phyloP scores from a whole-genome alignment of 2,797 vertebrate genomes.

The Neosalanx taihuensis region DNA sequence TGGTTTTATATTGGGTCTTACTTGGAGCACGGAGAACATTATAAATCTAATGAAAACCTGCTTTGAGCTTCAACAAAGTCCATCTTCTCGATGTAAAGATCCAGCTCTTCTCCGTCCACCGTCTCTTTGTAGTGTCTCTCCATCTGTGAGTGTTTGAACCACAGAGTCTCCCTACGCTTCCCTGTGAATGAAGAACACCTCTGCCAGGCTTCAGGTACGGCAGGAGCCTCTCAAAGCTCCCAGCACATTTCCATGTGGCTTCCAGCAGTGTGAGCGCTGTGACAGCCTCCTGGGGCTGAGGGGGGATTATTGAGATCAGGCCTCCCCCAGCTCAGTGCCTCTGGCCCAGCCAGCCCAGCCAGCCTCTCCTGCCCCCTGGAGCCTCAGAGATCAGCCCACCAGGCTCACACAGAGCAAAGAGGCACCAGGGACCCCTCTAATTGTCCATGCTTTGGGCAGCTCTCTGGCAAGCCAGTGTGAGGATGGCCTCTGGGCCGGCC shows the following conservation, averaged over 20 bases:
- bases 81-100: no score
- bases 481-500: slow-evolving; percentile 66
- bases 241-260: slow-evolving; percentile 69
- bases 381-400: slow-evolving; percentile 70
- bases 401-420: slow-evolving; percentile 81
- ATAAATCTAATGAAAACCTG: slow-evolving; percentile 36
- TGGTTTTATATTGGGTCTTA: not conserved
- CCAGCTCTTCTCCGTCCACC: no score
- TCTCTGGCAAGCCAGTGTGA: slow-evolving; percentile 76
- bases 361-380: slow-evolving; percentile 63
- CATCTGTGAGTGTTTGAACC: slow-evolving; percentile 51
- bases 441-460: slow-evolving; percentile 78
- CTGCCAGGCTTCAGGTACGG: slow-evolving; percentile 47
- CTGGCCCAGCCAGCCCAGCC: slow-evolving; percentile 70
- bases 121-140: no score
- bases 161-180: slow-evolving; percentile 48
- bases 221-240: slow-evolving; percentile 66
- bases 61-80: no score
- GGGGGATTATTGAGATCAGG: slow-evolving; percentile 74
- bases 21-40: not conserved
- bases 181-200: slow-evolving; percentile 66
- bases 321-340: slow-evolving; percentile 73
- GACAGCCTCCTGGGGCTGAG: slow-evolving; percentile 68
- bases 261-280: slow-evolving; percentile 70
- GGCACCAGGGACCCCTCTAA: slow-evolving; percentile 79